A percentile compares a stretch with the other conserved stretches of the same genome.
These are phyloP conservation scores for Cyrtodaria siliqua DNA, from an alignment of 2,888 invertebrate species.

Conservation along the genomic window DNA sequence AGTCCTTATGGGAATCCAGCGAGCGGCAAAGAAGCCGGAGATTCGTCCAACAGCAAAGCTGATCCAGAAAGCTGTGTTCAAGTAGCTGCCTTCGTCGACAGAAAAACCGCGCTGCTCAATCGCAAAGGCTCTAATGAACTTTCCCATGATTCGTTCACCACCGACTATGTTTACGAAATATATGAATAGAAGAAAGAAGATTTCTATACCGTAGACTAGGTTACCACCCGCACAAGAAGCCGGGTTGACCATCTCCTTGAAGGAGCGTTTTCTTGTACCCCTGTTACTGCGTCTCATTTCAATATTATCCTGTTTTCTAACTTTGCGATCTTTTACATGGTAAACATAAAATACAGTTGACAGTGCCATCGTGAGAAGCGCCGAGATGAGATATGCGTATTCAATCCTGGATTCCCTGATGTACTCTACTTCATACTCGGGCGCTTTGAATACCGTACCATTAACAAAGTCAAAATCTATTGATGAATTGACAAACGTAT, in stretches of 20 bases:
- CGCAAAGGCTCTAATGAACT: conserved; percentile 46
- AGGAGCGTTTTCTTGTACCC: neutral
- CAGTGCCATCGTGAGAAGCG: conserved; percentile 39
- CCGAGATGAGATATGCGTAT: conserved; percentile 66
- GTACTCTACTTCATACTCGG: no score
- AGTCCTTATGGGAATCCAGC: conserved; percentile 18
- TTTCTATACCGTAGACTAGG: conserved; percentile 16
- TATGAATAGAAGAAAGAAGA: conserved; percentile 26
- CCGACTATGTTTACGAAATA: conserved; percentile 46
- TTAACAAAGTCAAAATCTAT: no score
- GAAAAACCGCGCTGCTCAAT: conserved; percentile 41
- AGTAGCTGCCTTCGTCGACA: conserved; percentile 29
- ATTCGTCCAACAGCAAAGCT: conserved; percentile 47
- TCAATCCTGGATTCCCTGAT: no score
- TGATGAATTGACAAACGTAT: no score
- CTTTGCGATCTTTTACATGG: conserved; percentile 45
- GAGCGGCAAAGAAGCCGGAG: conserved; percentile 23
- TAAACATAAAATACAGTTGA: conserved; percentile 67
- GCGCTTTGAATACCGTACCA: no score
- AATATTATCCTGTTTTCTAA: neutral
- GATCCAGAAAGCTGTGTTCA: conserved; percentile 45
- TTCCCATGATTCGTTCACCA: conserved; percentile 40
- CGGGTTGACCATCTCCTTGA: conserved; percentile 49
- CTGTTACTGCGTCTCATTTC: neutral
- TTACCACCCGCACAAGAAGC: conserved; percentile 49